These are phyloP conservation scores for Acronicta leporina DNA, from an alignment of 2,888 invertebrate genomes.

Conservation along the genomic window DNA sequence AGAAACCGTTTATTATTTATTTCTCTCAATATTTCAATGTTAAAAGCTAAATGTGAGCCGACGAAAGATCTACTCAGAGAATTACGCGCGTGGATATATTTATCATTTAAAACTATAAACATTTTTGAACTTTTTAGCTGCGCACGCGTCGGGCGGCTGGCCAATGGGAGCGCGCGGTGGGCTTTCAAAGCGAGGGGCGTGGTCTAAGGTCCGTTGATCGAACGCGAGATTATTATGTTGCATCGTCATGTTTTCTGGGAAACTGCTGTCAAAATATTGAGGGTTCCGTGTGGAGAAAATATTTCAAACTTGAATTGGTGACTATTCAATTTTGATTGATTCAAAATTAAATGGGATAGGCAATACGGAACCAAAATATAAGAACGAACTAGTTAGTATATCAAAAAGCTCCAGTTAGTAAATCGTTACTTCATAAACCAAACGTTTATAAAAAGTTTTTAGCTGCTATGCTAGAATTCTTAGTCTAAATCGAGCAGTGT, in stretches of 20 bases:
- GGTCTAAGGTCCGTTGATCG: constrained; percentile 45
- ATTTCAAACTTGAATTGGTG: not conserved
- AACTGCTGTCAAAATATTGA: constrained; percentile 45
- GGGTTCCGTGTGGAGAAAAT: constrained; percentile 16
- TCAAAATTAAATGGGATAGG: too few species aligned
- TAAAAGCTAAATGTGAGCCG: constrained; percentile 57
- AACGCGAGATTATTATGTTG: constrained; percentile 34
- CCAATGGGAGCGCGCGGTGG: constrained; percentile 47
- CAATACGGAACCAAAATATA: too few species aligned
- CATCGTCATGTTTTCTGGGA: constrained; percentile 41
- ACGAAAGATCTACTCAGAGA: constrained; percentile 62
- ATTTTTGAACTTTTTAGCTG: constrained; percentile 50
- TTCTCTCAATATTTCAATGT: constrained; percentile 41
- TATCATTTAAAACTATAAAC: constrained; percentile 55
- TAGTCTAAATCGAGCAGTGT: too few species aligned
- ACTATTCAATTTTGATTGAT: too few species aligned
- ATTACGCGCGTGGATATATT: constrained; percentile 62
- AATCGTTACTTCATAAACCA: too few species aligned
- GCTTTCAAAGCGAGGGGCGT: constrained; percentile 42
- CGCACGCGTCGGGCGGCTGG: constrained; percentile 26
- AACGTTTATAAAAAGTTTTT: too few species aligned
- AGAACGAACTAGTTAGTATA: too few species aligned
- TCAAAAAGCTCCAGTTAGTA: too few species aligned
- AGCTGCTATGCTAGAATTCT: too few species aligned
- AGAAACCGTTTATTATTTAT: constrained; percentile 45